phyloP scores from a whole-genome alignment of 92 coral and sea anemone genomes.

The Nematostella vectensis region DNA sequence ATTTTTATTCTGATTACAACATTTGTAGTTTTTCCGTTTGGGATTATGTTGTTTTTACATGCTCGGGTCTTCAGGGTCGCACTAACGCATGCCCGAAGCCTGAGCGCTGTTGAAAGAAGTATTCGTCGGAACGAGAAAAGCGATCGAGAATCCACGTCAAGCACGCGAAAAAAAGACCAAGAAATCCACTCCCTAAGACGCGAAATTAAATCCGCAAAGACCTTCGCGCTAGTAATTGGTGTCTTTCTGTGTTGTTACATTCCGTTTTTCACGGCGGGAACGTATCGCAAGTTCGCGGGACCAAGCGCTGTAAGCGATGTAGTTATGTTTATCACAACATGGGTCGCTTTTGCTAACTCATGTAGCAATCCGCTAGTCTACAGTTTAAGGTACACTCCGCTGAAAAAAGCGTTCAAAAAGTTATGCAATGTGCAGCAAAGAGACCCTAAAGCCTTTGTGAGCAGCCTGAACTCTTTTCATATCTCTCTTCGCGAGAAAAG shows the following conservation, averaged over 20 bases:
- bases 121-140: neutral
- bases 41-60: constrained; percentile 52
- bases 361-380: constrained; percentile 82
- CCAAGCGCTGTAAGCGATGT: constrained; percentile 29
- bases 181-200: constrained; percentile 34
- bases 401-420: constrained; percentile 65
- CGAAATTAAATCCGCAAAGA: constrained; percentile 71
- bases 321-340: constrained; percentile 44
- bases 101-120: constrained; percentile 42
- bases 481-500: too few relatives aligned
- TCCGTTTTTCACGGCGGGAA: constrained; percentile 73
- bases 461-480: neutral
- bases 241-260: constrained; percentile 72
- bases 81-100: constrained; percentile 51
- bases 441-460: neutral
- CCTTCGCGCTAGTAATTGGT: constrained; percentile 73
- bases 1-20: constrained; percentile 40
- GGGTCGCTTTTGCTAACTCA: constrained; percentile 84
- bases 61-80: constrained; percentile 71
- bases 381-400: constrained; percentile 62
- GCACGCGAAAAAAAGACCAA: neutral
- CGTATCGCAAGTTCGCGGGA: constrained; percentile 61
- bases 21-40: constrained; percentile 67
- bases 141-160: neutral
- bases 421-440: constrained; percentile 11